A percentile compares a stretch with the other conserved stretches of the same genome.
These are phyloP conservation scores for Scolanthus callimorphus DNA, from an alignment of 92 coral and sea anemone genomes.

Conservation along the genomic window DNA sequence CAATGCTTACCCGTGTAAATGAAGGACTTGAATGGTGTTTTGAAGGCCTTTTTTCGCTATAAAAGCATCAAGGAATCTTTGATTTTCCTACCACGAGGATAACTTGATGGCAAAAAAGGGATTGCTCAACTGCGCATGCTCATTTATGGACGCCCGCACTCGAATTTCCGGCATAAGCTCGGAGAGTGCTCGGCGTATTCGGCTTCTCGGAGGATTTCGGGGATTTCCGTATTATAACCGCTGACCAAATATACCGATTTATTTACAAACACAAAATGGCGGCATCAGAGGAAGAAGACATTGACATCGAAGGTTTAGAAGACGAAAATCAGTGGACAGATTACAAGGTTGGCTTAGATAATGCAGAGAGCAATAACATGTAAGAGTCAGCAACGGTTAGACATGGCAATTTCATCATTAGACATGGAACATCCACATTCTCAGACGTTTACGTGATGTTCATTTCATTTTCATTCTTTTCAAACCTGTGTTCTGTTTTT, in stretches of 20 bases:
- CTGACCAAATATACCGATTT: neutral
- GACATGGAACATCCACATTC: no score
- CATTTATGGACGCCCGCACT: slow-evolving; percentile 4
- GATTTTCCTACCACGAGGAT: slow-evolving; percentile 91
- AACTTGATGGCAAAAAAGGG: slow-evolving; percentile 91
- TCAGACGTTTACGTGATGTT: no score
- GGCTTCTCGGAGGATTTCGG: no score
- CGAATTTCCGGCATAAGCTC: slow-evolving; percentile 5
- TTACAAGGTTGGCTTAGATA: slow-evolving; percentile 39
- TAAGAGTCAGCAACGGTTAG: no score
- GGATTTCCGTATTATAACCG: neutral
- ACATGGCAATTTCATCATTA: no score
- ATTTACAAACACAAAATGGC: slow-evolving; percentile 71
- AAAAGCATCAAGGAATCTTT: slow-evolving; percentile 76
- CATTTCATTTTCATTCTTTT: no score
- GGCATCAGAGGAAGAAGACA: slow-evolving; percentile 74
- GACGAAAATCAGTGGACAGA: slow-evolving; percentile 55
- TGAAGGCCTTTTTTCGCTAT: slow-evolving; percentile 43
- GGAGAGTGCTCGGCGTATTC: slow-evolving; percentile 6
- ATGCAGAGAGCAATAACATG: slow-evolving; percentile 26
- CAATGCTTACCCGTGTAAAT: slow-evolving; percentile 42
- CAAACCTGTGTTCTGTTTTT: no score
- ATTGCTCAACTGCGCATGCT: slow-evolving; percentile 61
- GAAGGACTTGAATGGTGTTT: slow-evolving; percentile 12
- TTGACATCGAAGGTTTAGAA: slow-evolving; percentile 72